These are phyloP conservation scores for Lutjanus argentimaculatus DNA, from an alignment of 2,797 vertebrate genomes.

Conservation along the genomic window DNA sequence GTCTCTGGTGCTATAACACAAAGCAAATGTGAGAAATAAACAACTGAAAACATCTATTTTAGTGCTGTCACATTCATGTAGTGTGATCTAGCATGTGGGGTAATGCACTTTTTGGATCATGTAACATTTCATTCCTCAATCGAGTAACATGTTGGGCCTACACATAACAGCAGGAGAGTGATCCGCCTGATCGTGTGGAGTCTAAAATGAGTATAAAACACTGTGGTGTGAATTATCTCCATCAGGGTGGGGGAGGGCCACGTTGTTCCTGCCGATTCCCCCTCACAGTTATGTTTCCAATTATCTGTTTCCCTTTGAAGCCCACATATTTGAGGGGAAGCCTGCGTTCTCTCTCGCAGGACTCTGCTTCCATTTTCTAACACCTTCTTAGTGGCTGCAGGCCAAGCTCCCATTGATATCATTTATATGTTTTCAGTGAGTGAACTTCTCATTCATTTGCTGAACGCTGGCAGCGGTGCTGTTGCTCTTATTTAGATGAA, in stretches of 20 bases:
- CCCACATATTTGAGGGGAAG: slow-evolving; percentile 23
- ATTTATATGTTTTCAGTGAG: slow-evolving; percentile 29
- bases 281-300: slow-evolving; percentile 60
- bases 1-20: background rate
- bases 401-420: slow-evolving; percentile 24
- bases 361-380: slow-evolving; percentile 32
- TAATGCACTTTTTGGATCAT: background rate
- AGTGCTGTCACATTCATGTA: background rate
- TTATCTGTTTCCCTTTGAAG: slow-evolving; percentile 69
- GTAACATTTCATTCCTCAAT: too few relatives aligned
- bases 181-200: background rate
- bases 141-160: too few relatives aligned
- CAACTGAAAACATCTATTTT: background rate
- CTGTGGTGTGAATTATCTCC: slow-evolving; percentile 22
- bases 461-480: slow-evolving; percentile 13
- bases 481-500: slow-evolving; percentile 12
- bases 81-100: background rate
- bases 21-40: background rate
- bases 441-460: slow-evolving; percentile 9
- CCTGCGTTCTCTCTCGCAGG: slow-evolving; percentile 22
- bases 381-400: slow-evolving; percentile 34
- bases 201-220: background rate
- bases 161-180: background rate
- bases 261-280: slow-evolving; percentile 35
- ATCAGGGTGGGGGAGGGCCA: too few relatives aligned